A percentile compares a stretch with the other conserved stretches of the same genome.
phyloP scores from a whole-genome alignment of 30 jellyfish, hydroid and myxozoan species.

The Pelagia noctiluca region DNA sequence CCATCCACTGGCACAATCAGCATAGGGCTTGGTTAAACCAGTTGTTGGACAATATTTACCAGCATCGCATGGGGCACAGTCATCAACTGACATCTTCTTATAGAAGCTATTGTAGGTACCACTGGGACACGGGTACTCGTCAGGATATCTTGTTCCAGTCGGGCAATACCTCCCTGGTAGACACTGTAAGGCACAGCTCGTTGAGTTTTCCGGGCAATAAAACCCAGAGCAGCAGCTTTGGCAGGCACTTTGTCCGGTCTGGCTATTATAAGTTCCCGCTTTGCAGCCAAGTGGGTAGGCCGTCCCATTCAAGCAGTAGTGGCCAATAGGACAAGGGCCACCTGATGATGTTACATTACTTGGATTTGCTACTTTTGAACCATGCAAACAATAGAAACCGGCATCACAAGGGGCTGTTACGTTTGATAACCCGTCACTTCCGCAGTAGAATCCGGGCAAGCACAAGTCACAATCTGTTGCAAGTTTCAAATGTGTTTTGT shows the following conservation, averaged over 20 bases:
- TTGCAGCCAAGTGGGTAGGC: conserved; percentile 89
- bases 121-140: conserved; percentile 81
- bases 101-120: conserved; percentile 81
- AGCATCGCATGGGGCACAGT: conserved; percentile 88
- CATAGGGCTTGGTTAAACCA: conserved; percentile 71
- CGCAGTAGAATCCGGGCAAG: conserved; percentile 87
- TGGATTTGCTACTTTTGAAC: conserved; percentile 82
- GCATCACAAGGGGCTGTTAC: conserved; percentile 82
- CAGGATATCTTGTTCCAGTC: conserved; percentile 64
- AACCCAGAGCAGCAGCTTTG: conserved; percentile 83
- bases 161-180: conserved; percentile 90
- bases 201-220: conserved; percentile 91
- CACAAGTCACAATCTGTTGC: conserved; percentile 82
- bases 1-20: conserved; percentile 92
- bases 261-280: conserved; percentile 86
- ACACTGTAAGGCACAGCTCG: conserved; percentile 71
- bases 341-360: conserved; percentile 66
- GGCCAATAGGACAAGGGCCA: conserved; percentile 92
- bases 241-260: conserved; percentile 87
- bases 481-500: conserved; percentile 48
- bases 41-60: conserved; percentile 89
- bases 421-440: conserved; percentile 66
- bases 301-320: conserved; percentile 71
- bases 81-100: conserved; percentile 57
- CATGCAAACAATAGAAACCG: conserved; percentile 83